Evolutionary conservation across 2,113 vertebrate genomes (phyloP), one percentile per base, ranked within the genome.

Genomic region (Myiopsitta monachus): DNA sequence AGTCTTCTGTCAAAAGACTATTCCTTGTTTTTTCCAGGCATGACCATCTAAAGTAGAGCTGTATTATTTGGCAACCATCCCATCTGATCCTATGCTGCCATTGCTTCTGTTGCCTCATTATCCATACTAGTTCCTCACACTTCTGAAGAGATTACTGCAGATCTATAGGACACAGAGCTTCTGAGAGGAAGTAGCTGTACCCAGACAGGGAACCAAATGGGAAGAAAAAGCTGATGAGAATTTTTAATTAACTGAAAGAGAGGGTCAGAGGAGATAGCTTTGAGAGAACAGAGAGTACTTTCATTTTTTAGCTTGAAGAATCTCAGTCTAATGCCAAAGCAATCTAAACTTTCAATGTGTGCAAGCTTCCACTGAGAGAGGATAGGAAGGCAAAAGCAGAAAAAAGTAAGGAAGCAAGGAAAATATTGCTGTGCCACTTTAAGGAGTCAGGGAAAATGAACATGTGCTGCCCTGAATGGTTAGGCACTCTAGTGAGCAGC

Each of bases 101-200:
- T 14, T 43, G 27, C 27, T 49, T 38, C 44, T 4, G 2, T 38
- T 66, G 27, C 5, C 17, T 87, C 4, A 1, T 7, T 57, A 10
- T 33, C 22, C 1, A 1, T 22, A 18, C 5, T 4, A 14, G 7
- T 6, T 91, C 5, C 1, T 1, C 5, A 8, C 1, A 1, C 2
- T n/a, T 47, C 18, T 44, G 6, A 55, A 57, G 7, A 49, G 3
- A 15, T 6, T 14, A 11, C 26, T 68, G 57, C 3, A 57, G 11
- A 59, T 39, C 10, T 6, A 6, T 41, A 21, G 46, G 55, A 61
- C 0, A 3, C 5, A 5, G 15, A 51, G 5, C 7, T 84, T 41
- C 43, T 68, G 39, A 13, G 18, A 75, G 10, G 27, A 72, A 41
- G 18, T 22, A 82, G 18, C 43, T 75, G 30, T 46, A n/a, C 28